Conservation (phyloP, 2,113 vertebrate species). For the Dromiciops gliroides region DNA sequence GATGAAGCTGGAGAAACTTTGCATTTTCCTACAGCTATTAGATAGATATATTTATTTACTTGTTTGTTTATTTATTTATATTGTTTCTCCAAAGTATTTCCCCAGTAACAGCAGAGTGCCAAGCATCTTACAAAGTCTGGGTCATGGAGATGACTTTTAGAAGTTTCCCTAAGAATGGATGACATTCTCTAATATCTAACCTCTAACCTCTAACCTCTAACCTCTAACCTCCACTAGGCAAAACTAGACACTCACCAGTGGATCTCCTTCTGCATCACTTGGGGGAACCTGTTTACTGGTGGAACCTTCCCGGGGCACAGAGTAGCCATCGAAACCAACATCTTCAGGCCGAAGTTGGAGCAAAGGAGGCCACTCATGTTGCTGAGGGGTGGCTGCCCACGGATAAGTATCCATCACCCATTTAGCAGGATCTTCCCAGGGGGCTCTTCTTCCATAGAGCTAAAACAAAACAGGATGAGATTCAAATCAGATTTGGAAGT, state of each 20-base stretch:
- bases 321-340: conserved; percentile 96
- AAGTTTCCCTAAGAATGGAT: neutral
- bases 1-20: too few species aligned
- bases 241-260: conserved; percentile 88
- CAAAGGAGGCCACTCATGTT: conserved; percentile 95
- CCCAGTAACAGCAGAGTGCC: neutral
- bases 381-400: conserved; percentile 90
- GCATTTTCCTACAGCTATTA: neutral
- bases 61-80: too few species aligned
- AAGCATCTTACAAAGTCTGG: neutral
- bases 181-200: neutral
- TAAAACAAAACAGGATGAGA: conserved; percentile 67
- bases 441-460: conserved; percentile 94
- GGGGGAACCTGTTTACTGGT: conserved; percentile 90
- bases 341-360: conserved; percentile 97
- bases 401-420: conserved; percentile 98
- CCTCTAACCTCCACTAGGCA: neutral
- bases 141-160: neutral
- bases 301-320: conserved; percentile 89
- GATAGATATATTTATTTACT: neutral
- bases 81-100: neutral
- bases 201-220: neutral
- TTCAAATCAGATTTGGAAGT: neutral
- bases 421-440: conserved; percentile 97
- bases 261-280: conserved; percentile 94